Conservation (phyloP, 2,113 vertebrate species). For the Halcyon malimbica region DNA sequence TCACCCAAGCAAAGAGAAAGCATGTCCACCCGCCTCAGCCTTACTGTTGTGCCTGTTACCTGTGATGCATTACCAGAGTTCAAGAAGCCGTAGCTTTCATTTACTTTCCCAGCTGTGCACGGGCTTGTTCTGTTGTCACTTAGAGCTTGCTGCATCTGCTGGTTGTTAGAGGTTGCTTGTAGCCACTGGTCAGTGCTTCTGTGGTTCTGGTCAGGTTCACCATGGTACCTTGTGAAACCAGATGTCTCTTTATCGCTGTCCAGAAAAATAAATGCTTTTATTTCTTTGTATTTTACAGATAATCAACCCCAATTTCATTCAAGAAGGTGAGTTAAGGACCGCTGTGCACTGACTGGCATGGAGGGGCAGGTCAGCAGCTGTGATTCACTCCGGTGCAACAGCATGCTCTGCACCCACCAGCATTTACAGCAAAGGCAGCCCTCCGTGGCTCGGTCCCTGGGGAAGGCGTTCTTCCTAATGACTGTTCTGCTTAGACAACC, state of each 20-base stretch:
- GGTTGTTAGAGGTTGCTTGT: not conserved
- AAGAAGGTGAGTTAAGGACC: slow-evolving; percentile 89
- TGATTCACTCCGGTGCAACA: not conserved
- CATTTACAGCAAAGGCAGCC: not conserved
- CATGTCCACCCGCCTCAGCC: not conserved
- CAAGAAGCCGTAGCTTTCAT: not conserved
- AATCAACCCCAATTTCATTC: slow-evolving; percentile 99
- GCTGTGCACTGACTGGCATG: not conserved
- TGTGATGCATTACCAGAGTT: not conserved
- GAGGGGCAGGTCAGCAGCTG: not conserved
- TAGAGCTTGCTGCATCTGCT: not conserved
- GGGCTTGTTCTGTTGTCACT: not conserved
- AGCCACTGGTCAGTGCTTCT: not conserved
- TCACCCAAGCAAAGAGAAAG: not conserved
- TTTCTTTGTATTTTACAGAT: slow-evolving; percentile 86
- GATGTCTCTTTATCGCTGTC: not conserved
- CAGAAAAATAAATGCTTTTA: slow-evolving; percentile 55
- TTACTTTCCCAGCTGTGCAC: not conserved
- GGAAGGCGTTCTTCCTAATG: not conserved
- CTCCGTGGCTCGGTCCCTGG: not conserved
- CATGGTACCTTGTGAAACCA: not conserved
- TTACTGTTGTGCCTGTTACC: not conserved
- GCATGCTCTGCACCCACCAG: not conserved
- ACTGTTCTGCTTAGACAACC: not conserved
- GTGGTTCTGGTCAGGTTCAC: not conserved